phyloP scores from a whole-genome alignment of 1,140 invertebrate genomes.

The Bombus confusus region DNA sequence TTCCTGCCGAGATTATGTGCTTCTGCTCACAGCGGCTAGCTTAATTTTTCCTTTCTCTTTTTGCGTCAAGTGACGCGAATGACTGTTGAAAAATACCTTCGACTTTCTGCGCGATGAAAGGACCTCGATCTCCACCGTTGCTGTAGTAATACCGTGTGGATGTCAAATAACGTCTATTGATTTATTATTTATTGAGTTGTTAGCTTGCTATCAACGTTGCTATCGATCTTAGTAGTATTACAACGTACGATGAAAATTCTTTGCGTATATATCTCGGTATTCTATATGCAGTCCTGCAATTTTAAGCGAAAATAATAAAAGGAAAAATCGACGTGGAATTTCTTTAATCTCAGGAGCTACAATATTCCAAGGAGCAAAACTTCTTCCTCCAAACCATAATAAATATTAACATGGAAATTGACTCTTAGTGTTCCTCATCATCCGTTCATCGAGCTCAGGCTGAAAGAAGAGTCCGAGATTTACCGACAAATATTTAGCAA shows the following conservation, averaged over 20 bases:
- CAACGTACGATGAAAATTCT: background rate
- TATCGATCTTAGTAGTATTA: background rate
- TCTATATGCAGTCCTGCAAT: background rate
- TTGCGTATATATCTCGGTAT: background rate
- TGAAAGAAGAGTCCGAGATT: background rate
- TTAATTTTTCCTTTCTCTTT: background rate
- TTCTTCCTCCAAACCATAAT: too few relatives aligned
- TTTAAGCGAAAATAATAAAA: too few relatives aligned
- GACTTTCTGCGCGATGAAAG: background rate
- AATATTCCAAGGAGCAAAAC: too few relatives aligned
- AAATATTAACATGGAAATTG: background rate
- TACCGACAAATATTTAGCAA: slow-evolving; percentile 31
- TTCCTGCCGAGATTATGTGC: background rate
- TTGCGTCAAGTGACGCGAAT: background rate
- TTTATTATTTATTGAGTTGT: background rate
- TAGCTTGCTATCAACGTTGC: background rate
- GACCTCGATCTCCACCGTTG: background rate
- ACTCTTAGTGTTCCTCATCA: background rate
- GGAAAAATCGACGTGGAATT: too few relatives aligned
- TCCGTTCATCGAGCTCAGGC: background rate
- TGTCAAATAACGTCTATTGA: background rate
- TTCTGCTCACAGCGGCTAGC: background rate
- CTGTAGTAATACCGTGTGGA: background rate
- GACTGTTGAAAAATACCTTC: background rate
- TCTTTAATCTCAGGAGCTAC: too few relatives aligned